Base-by-base conservation (phyloP, 1,140 invertebrate genomes). In the Conus ventricosus region DNA sequence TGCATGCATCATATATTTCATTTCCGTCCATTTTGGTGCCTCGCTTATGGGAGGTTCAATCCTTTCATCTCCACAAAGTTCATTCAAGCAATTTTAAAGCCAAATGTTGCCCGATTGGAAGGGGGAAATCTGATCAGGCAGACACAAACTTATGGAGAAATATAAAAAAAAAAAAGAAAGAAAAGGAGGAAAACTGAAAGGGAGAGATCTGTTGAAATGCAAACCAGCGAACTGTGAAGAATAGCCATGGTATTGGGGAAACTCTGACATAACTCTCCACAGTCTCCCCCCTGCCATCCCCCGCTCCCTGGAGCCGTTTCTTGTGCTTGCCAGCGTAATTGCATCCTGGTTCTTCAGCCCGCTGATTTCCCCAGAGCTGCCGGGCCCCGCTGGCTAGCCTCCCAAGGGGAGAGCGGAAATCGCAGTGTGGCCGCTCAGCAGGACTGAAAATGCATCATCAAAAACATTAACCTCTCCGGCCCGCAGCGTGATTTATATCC, bases 381-480 rank as follows among this genome's bases (percentile, higher is more conserved):
- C 20, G 23, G 25, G 11, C 39, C 54, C 51, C 23, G 25, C 63
- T 85, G 84, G 63, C 51, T 53, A 4, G 39, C 13, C 67, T 75
- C 27, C 84, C 84, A 23, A 20, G 8, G 8, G 8, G 8, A 53
- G 51, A n/a, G 84, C 10, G 60, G 84, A 85, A 85, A 85, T 85
- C 84, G 71, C 84, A 54, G 84, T 39, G n/a, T 75, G 84, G 63
- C 63, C 5, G 27, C 84, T 75, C 63, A 25, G 39, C 63, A 85
- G 84, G 71, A 53, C 67, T 71, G 63, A 85, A 85, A 85, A 85
- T 85, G 84, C 84, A 85, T 85, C 84, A 85, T 85, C 84, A 85
- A 85, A 85, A 85, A 85, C 84, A 85, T 85, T 85, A 85, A 85
- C 84, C 84, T 85, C 75, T 76, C 75, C 71, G 23, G 84, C 63